Evolutionary conservation across 2,888 invertebrate species (phyloP).

Genomic region (Cosmopolites sordidus): DNA sequence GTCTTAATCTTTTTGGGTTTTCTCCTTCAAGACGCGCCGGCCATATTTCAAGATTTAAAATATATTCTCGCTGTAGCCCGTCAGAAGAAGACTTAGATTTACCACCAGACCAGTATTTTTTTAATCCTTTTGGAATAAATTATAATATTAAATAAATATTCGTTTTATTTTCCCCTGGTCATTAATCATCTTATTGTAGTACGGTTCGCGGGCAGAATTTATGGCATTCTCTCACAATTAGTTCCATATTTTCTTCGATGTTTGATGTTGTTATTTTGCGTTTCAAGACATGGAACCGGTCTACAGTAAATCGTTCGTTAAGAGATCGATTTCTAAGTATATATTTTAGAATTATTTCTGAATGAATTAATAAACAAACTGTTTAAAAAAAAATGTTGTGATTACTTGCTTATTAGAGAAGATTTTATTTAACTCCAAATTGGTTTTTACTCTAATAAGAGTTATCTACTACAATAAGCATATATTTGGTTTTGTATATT

Average conservation of each 20-base stretch:
- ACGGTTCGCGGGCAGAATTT: conserved; percentile 37
- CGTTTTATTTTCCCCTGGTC: conserved; percentile 32
- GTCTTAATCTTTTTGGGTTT: conserved; percentile 20
- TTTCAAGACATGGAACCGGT: no score
- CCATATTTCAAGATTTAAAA: conserved; percentile 45
- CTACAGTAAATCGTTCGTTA: no score
- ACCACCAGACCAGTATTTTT: conserved; percentile 33
- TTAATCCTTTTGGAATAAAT: conserved; percentile 39
- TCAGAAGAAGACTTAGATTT: conserved; percentile 43
- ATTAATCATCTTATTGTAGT: conserved; percentile 40
- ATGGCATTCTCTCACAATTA: conserved; percentile 25
- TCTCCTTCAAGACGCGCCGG: conserved; percentile 22
- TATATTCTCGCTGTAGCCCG: conserved; percentile 39
- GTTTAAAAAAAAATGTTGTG: no score
- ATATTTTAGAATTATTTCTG: no score
- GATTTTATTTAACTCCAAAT: no score
- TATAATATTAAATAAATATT: conserved; percentile 42
- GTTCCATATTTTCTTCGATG: conserved; percentile 25
- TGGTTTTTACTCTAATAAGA: no score
- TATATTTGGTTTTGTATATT: no score
- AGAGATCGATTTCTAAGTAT: no score
- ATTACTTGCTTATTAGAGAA: no score
- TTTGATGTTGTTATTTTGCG: conserved; percentile 1
- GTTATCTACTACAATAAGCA: no score
- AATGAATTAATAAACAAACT: no score